Evolutionary conservation across 2,888 invertebrate genomes (phyloP), one percentile per base, ranked within the genome.

Genomic region (Amphiduros pacificus): DNA sequence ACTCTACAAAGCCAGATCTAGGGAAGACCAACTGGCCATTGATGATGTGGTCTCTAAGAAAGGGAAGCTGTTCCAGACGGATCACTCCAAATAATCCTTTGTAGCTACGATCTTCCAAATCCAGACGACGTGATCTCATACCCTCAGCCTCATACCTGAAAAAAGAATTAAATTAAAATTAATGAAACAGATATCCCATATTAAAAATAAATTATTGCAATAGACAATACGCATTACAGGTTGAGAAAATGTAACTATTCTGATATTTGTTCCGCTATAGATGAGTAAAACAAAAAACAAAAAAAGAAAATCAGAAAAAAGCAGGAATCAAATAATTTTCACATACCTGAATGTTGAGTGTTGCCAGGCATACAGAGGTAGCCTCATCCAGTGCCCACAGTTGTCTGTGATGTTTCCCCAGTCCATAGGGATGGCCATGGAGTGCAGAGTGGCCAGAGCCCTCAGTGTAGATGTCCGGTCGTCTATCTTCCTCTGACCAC

Each of bases 331-430:
- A n/a, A n/a, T n/a, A n/a, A n/a, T n/a, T n/a, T n/a, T n/a, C n/a
- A n/a, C n/a, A n/a, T n/a, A n/a, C n/a, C n/a, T n/a, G 55, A 61
- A 55, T 48, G 61, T 48, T n/a, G 20, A 22, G 36, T 61, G 61
- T 36, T 64, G 61, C 55, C 59, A 64, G 17, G 64, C 57, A 54
- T 61, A 64, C 28, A 28, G 44, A 14, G 65, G 60, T 6, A 63
- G 53, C 9, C 32, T 44, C 28, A 55, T 32, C 55, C 58, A 63
- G 26, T 60, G 41, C 2, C 40, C 62, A 36, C 56, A 55, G 40
- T 63, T 32, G 17, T 57, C 53, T 26, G 27, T 31, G 28, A 62
- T 22, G 22, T 29, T 32, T n/a, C 4, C 28, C 62, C 62, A 63
- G 29, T 63, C 53, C 11, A 63, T 27, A 5, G 20, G 14, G 14